Base-by-base conservation (phyloP, 2,888 invertebrate genomes). In the Mesochorus sp. region DNA sequence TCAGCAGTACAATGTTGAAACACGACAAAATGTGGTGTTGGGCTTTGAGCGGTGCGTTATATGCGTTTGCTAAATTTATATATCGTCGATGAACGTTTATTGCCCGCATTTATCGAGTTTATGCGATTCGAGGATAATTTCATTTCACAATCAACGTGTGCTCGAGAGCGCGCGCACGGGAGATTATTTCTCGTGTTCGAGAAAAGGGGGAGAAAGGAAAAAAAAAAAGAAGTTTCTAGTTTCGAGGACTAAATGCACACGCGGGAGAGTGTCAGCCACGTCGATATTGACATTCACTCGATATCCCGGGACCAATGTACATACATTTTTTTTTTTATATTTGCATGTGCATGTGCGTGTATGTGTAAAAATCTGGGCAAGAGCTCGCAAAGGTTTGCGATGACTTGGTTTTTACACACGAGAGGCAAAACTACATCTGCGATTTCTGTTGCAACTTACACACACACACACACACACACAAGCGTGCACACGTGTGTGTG, bases 251-350 rank as follows among this genome's bases (percentile, higher is more conserved):
- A n/a, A 24, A n/a, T 4, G 3, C 2, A 2, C 42, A 19, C 14
- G 21, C 5, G 26, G 3, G 24, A 21, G 26, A 44, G 24, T 2
- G 21, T 17, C 6, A 21, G 70, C 55, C 53, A 72, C 66, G 8
- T 75, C 76, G 79, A 61, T 81, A 81, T 81, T 81, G 79, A 81
- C 79, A 81, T 81, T 81, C 81, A 81, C 79, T 80, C 67, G 55
- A 47, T 49, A 44, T 66, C 70, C 44, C 39, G 62, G 21, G n/a
- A 14, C 44, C 39, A 24, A 12, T n/a, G n/a, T n/a, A n/a, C n/a
- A n/a, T n/a, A n/a, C n/a, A n/a, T n/a, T n/a, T n/a, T n/a, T n/a
- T n/a, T n/a, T n/a, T n/a, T n/a, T n/a, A n/a, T n/a, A n/a, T n/a
- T n/a, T n/a, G n/a, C n/a, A n/a, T n/a, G n/a, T n/a, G n/a, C n/a